Evolutionary conservation across 2,797 vertebrate genomes (phyloP).

Genomic region (Ataeniobius toweri): DNA sequence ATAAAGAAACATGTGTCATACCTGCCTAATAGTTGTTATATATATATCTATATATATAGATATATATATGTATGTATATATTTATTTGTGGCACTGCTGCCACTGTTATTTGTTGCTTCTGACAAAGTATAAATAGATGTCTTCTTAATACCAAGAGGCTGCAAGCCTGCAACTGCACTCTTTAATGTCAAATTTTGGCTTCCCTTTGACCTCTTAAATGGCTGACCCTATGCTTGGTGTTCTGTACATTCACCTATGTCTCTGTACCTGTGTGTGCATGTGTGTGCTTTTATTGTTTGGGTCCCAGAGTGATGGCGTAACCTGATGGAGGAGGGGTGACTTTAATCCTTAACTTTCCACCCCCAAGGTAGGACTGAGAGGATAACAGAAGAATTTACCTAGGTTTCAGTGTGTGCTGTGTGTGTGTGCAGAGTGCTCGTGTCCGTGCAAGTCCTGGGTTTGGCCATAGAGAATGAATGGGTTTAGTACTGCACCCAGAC

Average conservation of each 20-base stretch:
- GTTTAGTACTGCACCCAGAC: constrained; percentile 90
- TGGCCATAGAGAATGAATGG: constrained; percentile 98
- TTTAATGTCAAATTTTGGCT: constrained; percentile 56
- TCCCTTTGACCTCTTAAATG: constrained; percentile 33
- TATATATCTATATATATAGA: no score
- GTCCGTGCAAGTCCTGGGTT: constrained; percentile 56
- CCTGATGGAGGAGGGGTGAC: constrained; percentile 68
- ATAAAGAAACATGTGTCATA: no score
- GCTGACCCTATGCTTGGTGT: constrained; percentile 1
- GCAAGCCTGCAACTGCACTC: constrained; percentile 38
- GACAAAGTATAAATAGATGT: constrained; percentile 25
- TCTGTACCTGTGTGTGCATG: constrained; percentile 26
- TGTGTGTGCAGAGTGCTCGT: constrained; percentile 34
- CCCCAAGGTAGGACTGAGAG: constrained; percentile 86
- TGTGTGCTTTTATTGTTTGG: constrained; percentile 23
- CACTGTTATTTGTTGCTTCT: background rate
- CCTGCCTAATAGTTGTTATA: no score
- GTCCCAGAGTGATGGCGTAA: constrained; percentile 47
- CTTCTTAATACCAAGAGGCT: constrained; percentile 53
- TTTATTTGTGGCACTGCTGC: no score
- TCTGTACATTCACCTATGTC: constrained; percentile 16
- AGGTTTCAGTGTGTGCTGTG: constrained; percentile 45
- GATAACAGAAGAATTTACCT: constrained; percentile 80
- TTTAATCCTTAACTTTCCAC: constrained; percentile 90
- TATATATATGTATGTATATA: no score